Conservation (phyloP, 2,113 vertebrate species). For the Labrus mixtus region DNA sequence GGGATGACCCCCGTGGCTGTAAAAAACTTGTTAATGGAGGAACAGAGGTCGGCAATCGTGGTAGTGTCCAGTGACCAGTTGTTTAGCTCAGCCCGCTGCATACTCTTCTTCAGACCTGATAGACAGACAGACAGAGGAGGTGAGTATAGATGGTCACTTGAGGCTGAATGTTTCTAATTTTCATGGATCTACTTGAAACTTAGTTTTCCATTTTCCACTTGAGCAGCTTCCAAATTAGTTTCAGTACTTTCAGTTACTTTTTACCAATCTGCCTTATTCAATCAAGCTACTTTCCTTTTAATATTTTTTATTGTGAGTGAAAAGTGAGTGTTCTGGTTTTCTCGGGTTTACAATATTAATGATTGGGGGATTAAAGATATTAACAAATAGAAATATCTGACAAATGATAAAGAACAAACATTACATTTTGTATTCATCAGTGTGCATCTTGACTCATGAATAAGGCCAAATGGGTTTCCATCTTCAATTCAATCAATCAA, state of each 20-base stretch:
- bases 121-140: not conserved
- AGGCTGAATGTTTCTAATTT: not conserved
- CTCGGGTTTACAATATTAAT: not conserved
- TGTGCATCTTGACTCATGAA: not conserved
- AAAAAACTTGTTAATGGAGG: constrained; percentile 91
- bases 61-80: constrained; percentile 90
- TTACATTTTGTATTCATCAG: not conserved
- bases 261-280: no score
- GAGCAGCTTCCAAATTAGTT: not conserved
- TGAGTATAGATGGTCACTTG: not conserved
- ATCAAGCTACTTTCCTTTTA: no score
- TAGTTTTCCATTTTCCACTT: not conserved
- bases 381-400: not conserved
- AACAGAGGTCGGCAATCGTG: constrained; percentile 90
- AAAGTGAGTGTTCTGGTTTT: not conserved
- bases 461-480: not conserved
- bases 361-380: not conserved
- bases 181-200: not conserved
- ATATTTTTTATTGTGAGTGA: not conserved
- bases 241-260: no score
- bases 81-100: constrained; percentile 91
- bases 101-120: constrained; percentile 90
- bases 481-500: no score
- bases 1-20: constrained; percentile 89
- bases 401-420: not conserved